Evolutionary conservation across 2,888 invertebrate species (phyloP).

Genomic region (Mesorhabditis spiculigera): DNA sequence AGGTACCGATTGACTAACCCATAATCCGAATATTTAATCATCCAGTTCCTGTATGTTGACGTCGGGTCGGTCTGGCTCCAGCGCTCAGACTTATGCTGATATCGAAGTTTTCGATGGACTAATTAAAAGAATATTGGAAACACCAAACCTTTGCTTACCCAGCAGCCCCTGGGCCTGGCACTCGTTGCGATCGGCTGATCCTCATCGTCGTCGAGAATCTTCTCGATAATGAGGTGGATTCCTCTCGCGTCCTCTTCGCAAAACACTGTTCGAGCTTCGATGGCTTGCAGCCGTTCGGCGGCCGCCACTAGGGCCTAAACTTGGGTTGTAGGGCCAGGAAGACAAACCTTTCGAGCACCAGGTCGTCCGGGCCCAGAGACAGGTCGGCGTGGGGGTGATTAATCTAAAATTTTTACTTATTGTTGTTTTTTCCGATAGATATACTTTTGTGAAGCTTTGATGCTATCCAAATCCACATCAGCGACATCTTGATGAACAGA

Average conservation of each 20-base stretch:
- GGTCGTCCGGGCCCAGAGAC: neutral
- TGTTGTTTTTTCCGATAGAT: too few relatives aligned
- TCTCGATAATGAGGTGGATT: conserved; percentile 11
- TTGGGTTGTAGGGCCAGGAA: neutral
- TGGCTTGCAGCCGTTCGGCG: conserved; percentile 8
- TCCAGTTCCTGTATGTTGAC: conserved; percentile 40
- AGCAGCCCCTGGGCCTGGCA: conserved; percentile 18
- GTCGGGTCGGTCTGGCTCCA: conserved; percentile 28
- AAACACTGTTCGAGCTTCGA: neutral
- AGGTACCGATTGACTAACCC: too few relatives aligned
- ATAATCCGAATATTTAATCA: conserved; percentile 45
- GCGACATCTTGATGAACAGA: too few relatives aligned
- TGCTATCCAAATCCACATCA: too few relatives aligned
- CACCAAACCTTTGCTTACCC: conserved; percentile 10
- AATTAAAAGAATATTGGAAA: neutral
- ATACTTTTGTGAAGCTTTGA: too few relatives aligned
- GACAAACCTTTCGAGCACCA: neutral
- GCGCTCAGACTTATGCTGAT: conserved; percentile 18
- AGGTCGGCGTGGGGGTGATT: neutral
- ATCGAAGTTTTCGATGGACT: conserved; percentile 20
- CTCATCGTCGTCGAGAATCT: conserved; percentile 13
- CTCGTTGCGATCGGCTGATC: conserved; percentile 11
- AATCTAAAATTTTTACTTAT: neutral
- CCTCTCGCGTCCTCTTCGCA: conserved; percentile 14
- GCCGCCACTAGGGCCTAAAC: neutral